These are phyloP conservation scores for Furnarius figulus DNA, from an alignment of 2,113 vertebrate genomes.

Conservation along the genomic window DNA sequence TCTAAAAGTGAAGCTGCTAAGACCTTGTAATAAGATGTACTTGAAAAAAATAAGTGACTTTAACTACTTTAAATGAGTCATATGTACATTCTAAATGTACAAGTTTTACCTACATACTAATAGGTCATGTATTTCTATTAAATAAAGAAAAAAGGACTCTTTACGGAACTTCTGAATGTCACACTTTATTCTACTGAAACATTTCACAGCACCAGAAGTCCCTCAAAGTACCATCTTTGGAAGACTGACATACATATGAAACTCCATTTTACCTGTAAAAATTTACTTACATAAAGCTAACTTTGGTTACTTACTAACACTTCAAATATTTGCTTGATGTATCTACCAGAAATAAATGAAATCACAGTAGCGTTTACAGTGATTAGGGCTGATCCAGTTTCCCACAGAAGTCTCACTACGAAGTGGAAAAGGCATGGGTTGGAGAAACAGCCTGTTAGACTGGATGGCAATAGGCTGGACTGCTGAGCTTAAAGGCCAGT, in stretches of 20 bases:
- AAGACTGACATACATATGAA: neutral
- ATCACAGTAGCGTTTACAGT: neutral
- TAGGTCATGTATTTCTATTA: neutral
- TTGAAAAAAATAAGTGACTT: neutral
- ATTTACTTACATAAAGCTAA: neutral
- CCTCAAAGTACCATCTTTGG: rapidly evolving
- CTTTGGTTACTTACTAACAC: neutral
- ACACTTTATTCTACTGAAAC: neutral
- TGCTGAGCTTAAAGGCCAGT: neutral
- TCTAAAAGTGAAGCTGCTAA: neutral
- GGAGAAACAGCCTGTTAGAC: neutral
- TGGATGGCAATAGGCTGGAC: neutral
- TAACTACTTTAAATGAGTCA: neutral
- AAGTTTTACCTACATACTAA: neutral
- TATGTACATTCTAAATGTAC: neutral
- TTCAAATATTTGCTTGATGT: neutral
- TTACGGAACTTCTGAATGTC: rapidly evolving
- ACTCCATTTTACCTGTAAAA: neutral
- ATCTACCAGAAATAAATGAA: neutral
- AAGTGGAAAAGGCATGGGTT: neutral
- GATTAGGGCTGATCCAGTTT: neutral
- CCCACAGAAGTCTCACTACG: neutral
- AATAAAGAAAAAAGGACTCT: neutral
- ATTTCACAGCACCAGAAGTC: neutral
- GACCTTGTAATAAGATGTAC: neutral